phyloP scores from a whole-genome alignment of 2,797 vertebrate genomes.

The Diplodus puntazzo region DNA sequence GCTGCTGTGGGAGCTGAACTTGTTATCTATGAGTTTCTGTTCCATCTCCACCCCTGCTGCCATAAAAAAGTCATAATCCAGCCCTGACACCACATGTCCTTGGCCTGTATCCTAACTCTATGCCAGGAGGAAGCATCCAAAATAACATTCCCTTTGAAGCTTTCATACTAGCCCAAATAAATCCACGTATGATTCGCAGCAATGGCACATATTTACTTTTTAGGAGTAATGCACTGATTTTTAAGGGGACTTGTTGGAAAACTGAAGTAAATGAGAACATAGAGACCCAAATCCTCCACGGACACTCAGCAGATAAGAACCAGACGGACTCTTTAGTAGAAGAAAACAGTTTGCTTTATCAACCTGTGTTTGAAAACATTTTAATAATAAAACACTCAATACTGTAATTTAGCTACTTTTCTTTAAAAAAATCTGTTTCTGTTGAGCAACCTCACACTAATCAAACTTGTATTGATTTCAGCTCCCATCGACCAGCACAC shows the following conservation, averaged over 20 bases:
- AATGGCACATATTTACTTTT: conserved; percentile 47
- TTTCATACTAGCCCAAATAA: conserved; percentile 57
- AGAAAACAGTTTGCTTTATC: conserved; percentile 10
- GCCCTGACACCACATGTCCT: conserved; percentile 45
- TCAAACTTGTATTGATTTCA: conserved; percentile 42
- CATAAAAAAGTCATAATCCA: conserved; percentile 55
- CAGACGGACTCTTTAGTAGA: conserved; percentile 14
- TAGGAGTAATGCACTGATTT: conserved; percentile 1
- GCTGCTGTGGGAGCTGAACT: conserved; percentile 42
- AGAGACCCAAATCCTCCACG: background rate
- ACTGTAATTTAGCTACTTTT: conserved; percentile 18
- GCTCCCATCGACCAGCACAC: conserved; percentile 1
- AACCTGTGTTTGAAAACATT: conserved; percentile 27
- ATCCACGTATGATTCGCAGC: conserved; percentile 33
- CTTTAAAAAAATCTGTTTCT: conserved; percentile 29
- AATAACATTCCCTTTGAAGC: conserved; percentile 61
- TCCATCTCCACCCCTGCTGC: conserved; percentile 31
- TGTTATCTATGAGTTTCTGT: conserved; percentile 46
- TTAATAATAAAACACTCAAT: conserved; percentile 32
- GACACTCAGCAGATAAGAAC: conserved; percentile 3
- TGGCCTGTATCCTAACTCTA: conserved; percentile 57
- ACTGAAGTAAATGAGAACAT: conserved; percentile 18
- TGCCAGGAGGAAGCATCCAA: conserved; percentile 58
- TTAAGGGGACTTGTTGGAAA: background rate
- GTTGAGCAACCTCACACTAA: conserved; percentile 22